phyloP scores from a whole-genome alignment of 2,797 vertebrate genomes.

The Lutjanus campechanus region DNA sequence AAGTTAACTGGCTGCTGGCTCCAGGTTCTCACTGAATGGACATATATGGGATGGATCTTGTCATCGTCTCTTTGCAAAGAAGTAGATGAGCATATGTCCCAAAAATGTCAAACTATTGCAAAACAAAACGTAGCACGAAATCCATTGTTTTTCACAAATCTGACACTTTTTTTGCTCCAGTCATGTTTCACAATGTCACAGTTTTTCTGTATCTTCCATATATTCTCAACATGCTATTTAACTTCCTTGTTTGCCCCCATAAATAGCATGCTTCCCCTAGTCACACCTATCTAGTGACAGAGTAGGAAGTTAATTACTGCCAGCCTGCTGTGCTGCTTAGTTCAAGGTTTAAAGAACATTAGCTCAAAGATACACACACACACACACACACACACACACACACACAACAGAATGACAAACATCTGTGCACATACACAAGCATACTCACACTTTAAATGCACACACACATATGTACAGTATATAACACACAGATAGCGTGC shows the following conservation, averaged over 20 bases:
- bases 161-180: not conserved
- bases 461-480: slow-evolving; percentile 11
- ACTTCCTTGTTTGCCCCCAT: slow-evolving; percentile 1
- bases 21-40: not conserved
- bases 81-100: not conserved
- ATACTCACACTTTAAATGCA: not conserved
- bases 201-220: not conserved
- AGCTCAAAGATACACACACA: slow-evolving; percentile 1
- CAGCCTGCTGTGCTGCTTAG: slow-evolving; percentile 20
- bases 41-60: not conserved
- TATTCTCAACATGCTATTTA: slow-evolving; percentile 17
- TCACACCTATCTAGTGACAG: slow-evolving; percentile 21
- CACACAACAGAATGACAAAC: slow-evolving; percentile 3
- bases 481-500: slow-evolving; percentile 15
- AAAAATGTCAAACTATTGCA: not conserved
- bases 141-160: not conserved
- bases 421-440: slow-evolving; percentile 2
- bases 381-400: not conserved
- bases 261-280: not conserved
- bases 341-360: slow-evolving; percentile 20
- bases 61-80: not conserved
- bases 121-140: not conserved
- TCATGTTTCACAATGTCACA: not conserved
- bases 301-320: slow-evolving; percentile 22
- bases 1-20: not conserved